phyloP scores from a whole-genome alignment of 2,797 vertebrate genomes.

The Chaetodon trifasciatus region DNA sequence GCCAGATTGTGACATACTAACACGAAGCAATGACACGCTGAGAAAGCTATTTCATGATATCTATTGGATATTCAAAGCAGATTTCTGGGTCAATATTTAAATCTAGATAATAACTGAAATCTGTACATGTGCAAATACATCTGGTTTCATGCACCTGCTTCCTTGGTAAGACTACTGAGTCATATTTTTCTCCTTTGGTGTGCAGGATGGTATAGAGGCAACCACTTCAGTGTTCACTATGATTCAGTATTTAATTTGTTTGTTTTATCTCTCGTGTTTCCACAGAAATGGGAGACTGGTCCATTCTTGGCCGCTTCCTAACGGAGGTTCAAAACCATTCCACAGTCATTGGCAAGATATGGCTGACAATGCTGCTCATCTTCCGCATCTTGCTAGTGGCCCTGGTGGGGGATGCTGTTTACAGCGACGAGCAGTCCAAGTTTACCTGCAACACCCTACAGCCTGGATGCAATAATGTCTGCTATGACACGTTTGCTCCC shows the following conservation, averaged over 20 bases:
- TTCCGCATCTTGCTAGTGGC: slow-evolving; percentile 83
- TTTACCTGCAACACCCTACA: slow-evolving; percentile 83
- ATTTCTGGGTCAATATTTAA: slow-evolving; percentile 19
- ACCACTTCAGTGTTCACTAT: not conserved
- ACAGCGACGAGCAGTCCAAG: slow-evolving; percentile 82
- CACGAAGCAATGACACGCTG: not conserved
- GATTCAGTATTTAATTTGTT: not conserved
- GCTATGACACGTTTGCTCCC: slow-evolving; percentile 78
- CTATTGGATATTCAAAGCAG: not conserved
- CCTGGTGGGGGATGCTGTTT: slow-evolving; percentile 79
- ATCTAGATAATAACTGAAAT: slow-evolving; percentile 15
- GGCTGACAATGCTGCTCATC: slow-evolving; percentile 84
- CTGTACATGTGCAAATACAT: slow-evolving; percentile 15
- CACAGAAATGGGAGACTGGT: slow-evolving; percentile 83
- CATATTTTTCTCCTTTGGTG: not conserved
- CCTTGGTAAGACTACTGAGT: slow-evolving; percentile 5
- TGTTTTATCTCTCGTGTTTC: slow-evolving; percentile 17
- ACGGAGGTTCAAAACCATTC: slow-evolving; percentile 84
- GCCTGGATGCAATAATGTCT: slow-evolving; percentile 84
- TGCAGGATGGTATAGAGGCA: not conserved
- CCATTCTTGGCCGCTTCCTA: slow-evolving; percentile 83
- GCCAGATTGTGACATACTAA: not conserved
- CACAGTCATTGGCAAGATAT: slow-evolving; percentile 83
- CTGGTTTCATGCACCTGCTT: slow-evolving; percentile 21
- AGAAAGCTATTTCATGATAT: slow-evolving; percentile 9